These are phyloP conservation scores for Neoniphon sammara DNA, from an alignment of 2,797 vertebrate species.

Conservation along the genomic window DNA sequence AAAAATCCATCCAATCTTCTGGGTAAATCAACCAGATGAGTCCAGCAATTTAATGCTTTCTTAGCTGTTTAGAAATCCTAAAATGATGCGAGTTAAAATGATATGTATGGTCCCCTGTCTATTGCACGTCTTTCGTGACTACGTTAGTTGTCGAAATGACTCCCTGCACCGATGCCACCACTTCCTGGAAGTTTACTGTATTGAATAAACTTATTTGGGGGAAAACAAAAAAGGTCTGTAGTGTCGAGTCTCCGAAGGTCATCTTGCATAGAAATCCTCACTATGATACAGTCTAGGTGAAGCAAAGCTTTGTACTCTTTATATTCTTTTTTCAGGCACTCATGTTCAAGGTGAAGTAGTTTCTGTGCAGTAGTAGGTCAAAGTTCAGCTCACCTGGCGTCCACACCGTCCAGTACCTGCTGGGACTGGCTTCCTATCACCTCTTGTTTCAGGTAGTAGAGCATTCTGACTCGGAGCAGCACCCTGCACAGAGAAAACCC, in stretches of 20 bases:
- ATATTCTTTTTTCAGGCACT: neutral
- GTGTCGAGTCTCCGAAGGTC: neutral
- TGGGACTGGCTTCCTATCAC: conserved; percentile 94
- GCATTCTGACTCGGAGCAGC: conserved; percentile 98
- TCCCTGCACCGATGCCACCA: neutral
- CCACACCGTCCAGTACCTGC: conserved; percentile 92
- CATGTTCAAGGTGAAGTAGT: neutral
- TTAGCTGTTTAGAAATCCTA: neutral
- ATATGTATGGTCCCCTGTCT: neutral
- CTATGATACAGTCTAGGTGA: neutral
- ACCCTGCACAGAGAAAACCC: conserved; percentile 86
- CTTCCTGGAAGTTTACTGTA: neutral
- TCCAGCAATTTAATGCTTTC: neutral
- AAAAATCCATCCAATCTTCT: neutral
- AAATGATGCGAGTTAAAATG: neutral
- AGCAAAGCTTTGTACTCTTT: neutral
- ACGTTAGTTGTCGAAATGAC: neutral
- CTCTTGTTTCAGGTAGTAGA: conserved; percentile 99
- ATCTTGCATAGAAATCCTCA: neutral
- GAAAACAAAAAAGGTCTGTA: too few relatives aligned
- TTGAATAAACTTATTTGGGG: neutral
- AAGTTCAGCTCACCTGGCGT: conserved; percentile 88
- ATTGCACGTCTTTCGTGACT: neutral
- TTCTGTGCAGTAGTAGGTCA: conserved; percentile 26
- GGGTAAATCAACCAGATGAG: neutral